Evolutionary conservation across 1,140 invertebrate species (phyloP).

Genomic region (Batillaria attramentaria): DNA sequence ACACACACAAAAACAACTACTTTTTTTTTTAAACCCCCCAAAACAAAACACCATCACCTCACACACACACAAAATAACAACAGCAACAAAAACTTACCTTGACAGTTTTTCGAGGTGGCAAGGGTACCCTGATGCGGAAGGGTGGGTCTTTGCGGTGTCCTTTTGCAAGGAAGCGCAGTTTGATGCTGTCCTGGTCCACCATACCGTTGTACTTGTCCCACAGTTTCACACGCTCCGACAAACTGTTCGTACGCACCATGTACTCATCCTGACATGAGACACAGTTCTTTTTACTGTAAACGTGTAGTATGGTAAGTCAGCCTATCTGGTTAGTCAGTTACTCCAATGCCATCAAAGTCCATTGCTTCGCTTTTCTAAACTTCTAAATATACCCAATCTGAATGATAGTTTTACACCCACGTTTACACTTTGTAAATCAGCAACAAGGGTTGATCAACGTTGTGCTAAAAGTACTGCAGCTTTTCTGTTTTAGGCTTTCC

Average conservation of each 20-base stretch:
- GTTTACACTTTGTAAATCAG: too few species aligned
- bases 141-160: slow-evolving; percentile 82
- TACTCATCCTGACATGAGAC: slow-evolving; percentile 81
- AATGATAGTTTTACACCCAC: too few species aligned
- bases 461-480: too few species aligned
- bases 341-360: too few species aligned
- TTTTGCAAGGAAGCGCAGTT: slow-evolving; percentile 87
- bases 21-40: neutral
- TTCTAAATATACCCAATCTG: too few species aligned
- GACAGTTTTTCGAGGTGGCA: slow-evolving; percentile 64
- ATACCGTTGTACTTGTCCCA: slow-evolving; percentile 87
- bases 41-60: neutral
- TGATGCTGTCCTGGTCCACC: slow-evolving; percentile 87
- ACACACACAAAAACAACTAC: neutral
- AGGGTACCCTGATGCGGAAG: slow-evolving; percentile 77
- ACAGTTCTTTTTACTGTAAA: too few species aligned
- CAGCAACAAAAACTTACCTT: slow-evolving; percentile 50
- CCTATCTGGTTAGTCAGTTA: too few species aligned
- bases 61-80: too few species aligned
- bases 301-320: too few species aligned
- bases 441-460: too few species aligned
- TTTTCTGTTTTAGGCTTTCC: too few species aligned
- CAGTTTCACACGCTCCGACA: slow-evolving; percentile 86
- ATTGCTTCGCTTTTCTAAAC: too few species aligned
- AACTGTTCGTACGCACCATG: slow-evolving; percentile 83